Percentiles rank a stretch among this genome's conserved stretches.
These are phyloP conservation scores for Procavia capensis DNA, from an alignment of 2,113 vertebrate species.

Conservation along the genomic window DNA sequence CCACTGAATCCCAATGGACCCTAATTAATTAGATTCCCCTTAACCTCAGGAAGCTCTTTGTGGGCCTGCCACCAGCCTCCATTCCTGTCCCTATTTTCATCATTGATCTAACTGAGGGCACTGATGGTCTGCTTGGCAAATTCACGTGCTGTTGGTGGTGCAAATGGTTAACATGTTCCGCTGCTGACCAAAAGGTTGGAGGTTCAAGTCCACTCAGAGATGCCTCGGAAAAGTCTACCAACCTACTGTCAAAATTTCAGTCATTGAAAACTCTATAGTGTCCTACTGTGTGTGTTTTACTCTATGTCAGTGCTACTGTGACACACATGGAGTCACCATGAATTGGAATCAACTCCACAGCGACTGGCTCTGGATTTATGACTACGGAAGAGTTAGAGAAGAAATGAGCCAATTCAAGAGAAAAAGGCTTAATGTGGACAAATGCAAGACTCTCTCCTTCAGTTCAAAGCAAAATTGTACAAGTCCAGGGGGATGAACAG, in stretches of 20 bases:
- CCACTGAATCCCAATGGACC: not conserved
- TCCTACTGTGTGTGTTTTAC: no score
- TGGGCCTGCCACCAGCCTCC: not conserved
- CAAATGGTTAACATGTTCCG: no score
- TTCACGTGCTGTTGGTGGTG: not conserved
- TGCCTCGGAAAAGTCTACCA: no score
- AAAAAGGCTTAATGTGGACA: not conserved
- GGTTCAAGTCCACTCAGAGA: no score
- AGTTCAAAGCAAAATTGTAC: not conserved
- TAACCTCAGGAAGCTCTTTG: not conserved
- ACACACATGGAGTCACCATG: no score
- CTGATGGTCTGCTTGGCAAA: not conserved
- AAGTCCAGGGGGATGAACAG: not conserved
- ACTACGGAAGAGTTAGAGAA: no score
- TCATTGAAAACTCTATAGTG: no score
- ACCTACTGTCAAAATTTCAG: no score
- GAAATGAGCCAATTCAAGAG: not conserved
- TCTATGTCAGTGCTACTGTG: no score
- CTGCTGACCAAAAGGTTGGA: no score
- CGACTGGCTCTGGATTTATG: not conserved
- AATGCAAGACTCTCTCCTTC: not conserved
- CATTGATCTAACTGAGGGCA: not conserved
- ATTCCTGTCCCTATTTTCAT: not conserved
- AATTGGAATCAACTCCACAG: no score
- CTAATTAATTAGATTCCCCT: not conserved